A percentile compares a stretch with the other conserved stretches of the same genome.
Conservation (phyloP, 2,113 vertebrate species). For the Brevimyrus niger region DNA sequence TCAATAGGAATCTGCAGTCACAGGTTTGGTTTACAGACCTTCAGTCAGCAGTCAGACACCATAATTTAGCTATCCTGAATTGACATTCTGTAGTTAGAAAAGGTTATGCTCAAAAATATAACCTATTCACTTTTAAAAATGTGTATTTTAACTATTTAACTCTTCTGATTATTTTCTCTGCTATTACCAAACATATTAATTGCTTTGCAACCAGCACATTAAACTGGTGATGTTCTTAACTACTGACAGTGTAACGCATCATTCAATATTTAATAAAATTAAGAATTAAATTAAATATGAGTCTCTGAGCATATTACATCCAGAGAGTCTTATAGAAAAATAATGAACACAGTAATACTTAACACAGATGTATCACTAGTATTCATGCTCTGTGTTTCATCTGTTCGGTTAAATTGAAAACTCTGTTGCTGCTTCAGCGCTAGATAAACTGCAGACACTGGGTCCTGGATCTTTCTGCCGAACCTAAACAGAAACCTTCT, state of each 20-base stretch:
- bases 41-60: background rate
- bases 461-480: background rate
- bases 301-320: background rate
- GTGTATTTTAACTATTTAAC: background rate
- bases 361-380: background rate
- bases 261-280: background rate
- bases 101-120: background rate
- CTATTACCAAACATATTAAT: background rate
- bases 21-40: background rate
- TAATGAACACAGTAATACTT: background rate
- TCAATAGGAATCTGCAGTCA: background rate
- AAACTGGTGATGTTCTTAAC: background rate
- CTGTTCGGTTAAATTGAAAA: background rate
- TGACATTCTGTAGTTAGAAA: background rate
- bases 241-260: background rate
- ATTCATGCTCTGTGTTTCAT: background rate
- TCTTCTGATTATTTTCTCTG: background rate
- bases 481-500: background rate
- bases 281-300: background rate
- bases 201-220: background rate
- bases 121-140: background rate
- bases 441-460: background rate
- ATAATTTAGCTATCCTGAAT: background rate
- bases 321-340: background rate
- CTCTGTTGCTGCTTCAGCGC: background rate